These are phyloP conservation scores for Psammodynastes pulverulentus DNA, from an alignment of 2,113 vertebrate species.

Conservation along the genomic window DNA sequence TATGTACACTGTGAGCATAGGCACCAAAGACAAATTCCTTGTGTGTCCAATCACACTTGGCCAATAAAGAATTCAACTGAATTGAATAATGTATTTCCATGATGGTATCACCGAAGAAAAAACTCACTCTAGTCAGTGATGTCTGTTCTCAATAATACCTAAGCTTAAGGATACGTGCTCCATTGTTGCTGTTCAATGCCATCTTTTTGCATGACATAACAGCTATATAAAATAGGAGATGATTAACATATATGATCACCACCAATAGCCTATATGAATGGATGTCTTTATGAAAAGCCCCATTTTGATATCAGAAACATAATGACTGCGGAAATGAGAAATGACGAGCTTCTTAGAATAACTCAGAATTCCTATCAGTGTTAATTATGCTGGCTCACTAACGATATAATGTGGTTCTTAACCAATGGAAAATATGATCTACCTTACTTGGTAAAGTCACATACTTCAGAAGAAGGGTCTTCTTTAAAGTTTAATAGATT, in stretches of 20 bases:
- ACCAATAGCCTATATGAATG: neutral
- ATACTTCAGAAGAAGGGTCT: neutral
- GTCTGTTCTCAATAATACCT: neutral
- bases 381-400: neutral
- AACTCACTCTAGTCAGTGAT: neutral
- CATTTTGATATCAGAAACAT: neutral
- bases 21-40: too few species aligned
- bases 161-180: neutral
- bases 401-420: neutral
- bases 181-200: too few species aligned
- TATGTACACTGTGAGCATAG: too few species aligned
- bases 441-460: neutral
- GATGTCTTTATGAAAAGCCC: neutral
- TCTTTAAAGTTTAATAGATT: neutral
- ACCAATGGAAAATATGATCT: neutral
- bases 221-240: too few species aligned
- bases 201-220: too few species aligned
- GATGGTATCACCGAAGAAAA: neutral
- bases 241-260: too few species aligned
- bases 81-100: neutral
- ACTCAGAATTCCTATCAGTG: neutral
- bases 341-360: too few species aligned
- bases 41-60: too few species aligned
- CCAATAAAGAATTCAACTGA: too few species aligned
- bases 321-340: too few species aligned